Conservation (phyloP, 2,113 vertebrate genomes). For the Xiphophorus hellerii region DNA sequence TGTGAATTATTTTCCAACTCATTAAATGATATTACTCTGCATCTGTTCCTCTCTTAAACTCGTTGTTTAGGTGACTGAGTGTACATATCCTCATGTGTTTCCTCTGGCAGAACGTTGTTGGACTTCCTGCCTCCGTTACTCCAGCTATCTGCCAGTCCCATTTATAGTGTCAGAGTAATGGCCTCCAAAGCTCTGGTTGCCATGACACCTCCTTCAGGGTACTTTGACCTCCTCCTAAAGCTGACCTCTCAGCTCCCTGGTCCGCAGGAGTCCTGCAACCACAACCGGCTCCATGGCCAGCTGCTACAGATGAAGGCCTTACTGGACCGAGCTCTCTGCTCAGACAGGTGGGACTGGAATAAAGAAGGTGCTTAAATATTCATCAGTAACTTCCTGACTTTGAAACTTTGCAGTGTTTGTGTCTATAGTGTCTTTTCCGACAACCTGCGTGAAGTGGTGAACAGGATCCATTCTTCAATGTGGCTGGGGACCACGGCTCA, state of each 20-base stretch:
- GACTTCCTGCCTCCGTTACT: constrained; percentile 82
- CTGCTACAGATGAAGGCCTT: constrained; percentile 84
- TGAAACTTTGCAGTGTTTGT: constrained; percentile 25
- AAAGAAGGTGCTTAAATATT: constrained; percentile 20
- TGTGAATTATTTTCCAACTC: background rate
- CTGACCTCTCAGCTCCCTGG: constrained; percentile 70
- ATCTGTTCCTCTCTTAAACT: background rate
- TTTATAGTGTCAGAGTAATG: constrained; percentile 85
- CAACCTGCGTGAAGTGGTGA: constrained; percentile 53
- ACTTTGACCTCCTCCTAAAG: constrained; percentile 70
- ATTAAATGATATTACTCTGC: background rate
- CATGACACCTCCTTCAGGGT: constrained; percentile 71
- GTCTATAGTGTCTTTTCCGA: constrained; percentile 38
- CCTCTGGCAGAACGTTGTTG: constrained; percentile 70
- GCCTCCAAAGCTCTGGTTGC: constrained; percentile 86
- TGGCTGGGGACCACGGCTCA: constrained; percentile 84
- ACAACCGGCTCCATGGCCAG: constrained; percentile 86
- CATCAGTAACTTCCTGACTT: background rate
- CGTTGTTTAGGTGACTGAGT: background rate
- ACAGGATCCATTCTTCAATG: constrained; percentile 62
- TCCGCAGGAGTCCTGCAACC: constrained; percentile 44
- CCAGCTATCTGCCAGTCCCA: constrained; percentile 82
- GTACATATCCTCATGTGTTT: background rate
- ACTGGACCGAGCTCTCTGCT: constrained; percentile 45
- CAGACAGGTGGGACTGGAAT: constrained; percentile 68